phyloP scores from a whole-genome alignment of 2,113 vertebrate species.

The Crotalus tigris region DNA sequence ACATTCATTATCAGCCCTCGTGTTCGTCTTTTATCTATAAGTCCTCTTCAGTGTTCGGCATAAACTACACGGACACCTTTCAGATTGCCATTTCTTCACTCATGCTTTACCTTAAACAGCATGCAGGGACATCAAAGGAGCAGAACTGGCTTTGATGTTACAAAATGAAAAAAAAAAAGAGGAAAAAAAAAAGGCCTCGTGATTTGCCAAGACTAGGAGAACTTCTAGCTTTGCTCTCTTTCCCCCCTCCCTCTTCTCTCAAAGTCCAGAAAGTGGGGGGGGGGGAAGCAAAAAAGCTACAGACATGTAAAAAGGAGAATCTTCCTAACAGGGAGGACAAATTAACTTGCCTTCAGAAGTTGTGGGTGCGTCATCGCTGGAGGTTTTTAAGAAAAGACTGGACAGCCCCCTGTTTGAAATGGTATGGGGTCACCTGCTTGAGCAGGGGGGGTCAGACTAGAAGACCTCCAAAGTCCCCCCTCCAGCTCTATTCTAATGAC shows the following conservation, averaged over 20 bases:
- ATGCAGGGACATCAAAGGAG: conserved; percentile 93
- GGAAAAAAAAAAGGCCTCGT: conserved; percentile 62
- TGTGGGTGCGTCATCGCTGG: not conserved
- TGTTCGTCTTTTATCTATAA: conserved; percentile 94
- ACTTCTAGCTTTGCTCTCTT: conserved; percentile 77
- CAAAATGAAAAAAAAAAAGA: conserved; percentile 87
- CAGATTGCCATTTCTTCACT: conserved; percentile 97
- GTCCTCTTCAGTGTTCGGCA: conserved; percentile 87
- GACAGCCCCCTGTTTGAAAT: not conserved
- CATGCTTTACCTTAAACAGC: conserved; percentile 98
- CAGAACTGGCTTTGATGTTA: conserved; percentile 88
- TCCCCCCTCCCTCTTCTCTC: not conserved
- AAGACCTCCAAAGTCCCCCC: too few relatives aligned
- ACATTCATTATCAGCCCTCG: conserved; percentile 95
- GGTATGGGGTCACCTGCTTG: not conserved
- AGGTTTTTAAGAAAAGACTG: not conserved
- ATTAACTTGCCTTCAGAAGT: not conserved
- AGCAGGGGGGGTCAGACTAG: too few relatives aligned
- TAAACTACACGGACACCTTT: conserved; percentile 97
- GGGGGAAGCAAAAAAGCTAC: conserved; percentile 31
- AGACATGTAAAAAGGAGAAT: conserved; percentile 38
- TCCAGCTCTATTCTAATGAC: too few relatives aligned
- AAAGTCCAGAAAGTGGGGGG: conserved; percentile 35
- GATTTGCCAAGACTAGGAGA: conserved; percentile 90
- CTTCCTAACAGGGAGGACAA: not conserved